Evolutionary conservation across 2,113 vertebrate species (phyloP).

Genomic region (Gymnorhina tibicen): DNA sequence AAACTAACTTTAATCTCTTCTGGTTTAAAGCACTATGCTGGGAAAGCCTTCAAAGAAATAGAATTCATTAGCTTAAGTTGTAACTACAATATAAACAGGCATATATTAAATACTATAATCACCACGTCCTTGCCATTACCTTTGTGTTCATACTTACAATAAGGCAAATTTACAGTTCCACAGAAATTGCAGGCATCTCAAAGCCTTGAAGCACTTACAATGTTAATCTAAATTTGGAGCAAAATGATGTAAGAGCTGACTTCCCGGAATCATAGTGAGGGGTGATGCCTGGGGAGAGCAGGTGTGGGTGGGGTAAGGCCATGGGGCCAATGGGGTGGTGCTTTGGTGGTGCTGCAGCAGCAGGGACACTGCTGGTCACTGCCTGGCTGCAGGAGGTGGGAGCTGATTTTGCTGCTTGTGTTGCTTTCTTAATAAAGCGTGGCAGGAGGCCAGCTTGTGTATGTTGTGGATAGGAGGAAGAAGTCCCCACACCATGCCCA

Average conservation of each 20-base stretch:
- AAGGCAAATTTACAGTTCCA: neutral
- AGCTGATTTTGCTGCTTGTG: neutral
- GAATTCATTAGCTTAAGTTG: slow-evolving; percentile 18
- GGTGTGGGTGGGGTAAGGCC: no score
- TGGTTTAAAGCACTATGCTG: neutral
- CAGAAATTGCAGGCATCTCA: neutral
- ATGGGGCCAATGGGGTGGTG: fast-evolving
- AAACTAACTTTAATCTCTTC: slow-evolving; percentile 21
- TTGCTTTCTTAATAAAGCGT: neutral
- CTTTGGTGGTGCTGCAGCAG: neutral
- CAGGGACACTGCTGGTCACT: no score
- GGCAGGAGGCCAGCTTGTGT: neutral
- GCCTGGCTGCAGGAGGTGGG: neutral
- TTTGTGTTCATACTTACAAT: neutral
- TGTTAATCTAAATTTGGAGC: neutral
- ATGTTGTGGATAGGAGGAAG: neutral
- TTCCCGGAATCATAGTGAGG: neutral
- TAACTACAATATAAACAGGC: slow-evolving; percentile 4
- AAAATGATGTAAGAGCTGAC: neutral
- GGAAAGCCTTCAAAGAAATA: slow-evolving; percentile 19
- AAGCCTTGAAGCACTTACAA: neutral
- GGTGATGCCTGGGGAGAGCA: neutral
- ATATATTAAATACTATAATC: slow-evolving; percentile 2
- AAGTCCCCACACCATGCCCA: fast-evolving
- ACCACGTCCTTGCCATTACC: neutral